Evolutionary conservation across 2,888 invertebrate genomes (phyloP), one percentile per base, ranked within the genome.

Genomic region (Smittia sp.): DNA sequence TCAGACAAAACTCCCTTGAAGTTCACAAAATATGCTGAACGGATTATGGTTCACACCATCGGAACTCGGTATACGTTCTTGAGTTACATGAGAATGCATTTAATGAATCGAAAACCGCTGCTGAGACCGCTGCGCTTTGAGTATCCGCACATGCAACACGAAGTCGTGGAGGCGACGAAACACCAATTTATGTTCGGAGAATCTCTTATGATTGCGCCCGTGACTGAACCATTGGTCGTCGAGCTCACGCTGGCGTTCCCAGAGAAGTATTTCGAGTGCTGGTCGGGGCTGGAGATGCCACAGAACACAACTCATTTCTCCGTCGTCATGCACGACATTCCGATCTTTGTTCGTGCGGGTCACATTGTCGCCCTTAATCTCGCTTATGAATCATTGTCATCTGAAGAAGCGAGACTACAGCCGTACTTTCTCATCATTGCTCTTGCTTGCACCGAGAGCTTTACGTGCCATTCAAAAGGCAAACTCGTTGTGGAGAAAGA

Each of bases 311-410:
- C n/a, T 18, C 58, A 69, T 25, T 52, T 74, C 25, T 62, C 69
- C n/a, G 39, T 69, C 27, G 74, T 74, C 27, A 41, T 67, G 62
- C 25, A 27, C 58, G 74, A 74, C 68, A 46, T 69, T 62, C 74
- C 74, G 41, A 46, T 74, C 27, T 74, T 74, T 32, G 68, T 74
- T n/a, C 54, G 63, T 39, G 63, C 62, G n/a, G 74, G 74, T 24
- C 39, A 39, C 13, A 69, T 74, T 32, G 58, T 74, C 18, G 63
- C 74, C 46, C 52, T 52, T 20, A 46, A 66, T 32, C 27, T 65
- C n/a, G 65, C 65, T 24, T 22, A 74, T 32, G 38, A 52, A 27
- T 52, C 66, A 46, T 20, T 74, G 27, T 52, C 73, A 22, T 25
- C 52, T 4, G 38, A 65, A 20, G 66, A 74, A 32, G 65, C 73